Percentiles rank a stretch among this genome's conserved stretches.
phyloP scores from a whole-genome alignment of 2,113 vertebrate species.

The Ibidorhyncha struthersii region DNA sequence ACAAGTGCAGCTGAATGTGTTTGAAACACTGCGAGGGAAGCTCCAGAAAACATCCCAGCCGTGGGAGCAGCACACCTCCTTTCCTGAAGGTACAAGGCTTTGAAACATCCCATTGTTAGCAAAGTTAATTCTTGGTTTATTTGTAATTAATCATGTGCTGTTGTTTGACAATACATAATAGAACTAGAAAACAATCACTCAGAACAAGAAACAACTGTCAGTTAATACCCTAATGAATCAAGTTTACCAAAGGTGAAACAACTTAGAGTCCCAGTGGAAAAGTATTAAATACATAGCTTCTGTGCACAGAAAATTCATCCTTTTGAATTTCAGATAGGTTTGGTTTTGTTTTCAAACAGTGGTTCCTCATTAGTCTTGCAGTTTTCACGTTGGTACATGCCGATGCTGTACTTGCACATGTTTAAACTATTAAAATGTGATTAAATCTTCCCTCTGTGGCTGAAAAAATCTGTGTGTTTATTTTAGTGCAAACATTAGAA shows the following conservation, averaged over 20 bases:
- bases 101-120: slow-evolving; percentile 1
- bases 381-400: fast-evolving
- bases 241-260: slow-evolving; percentile 49
- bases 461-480: too few relatives aligned
- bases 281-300: not conserved
- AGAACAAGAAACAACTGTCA: slow-evolving; percentile 70
- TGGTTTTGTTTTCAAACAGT: not conserved
- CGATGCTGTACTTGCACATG: too few relatives aligned
- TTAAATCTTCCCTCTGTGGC: too few relatives aligned
- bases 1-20: not conserved
- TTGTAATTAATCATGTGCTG: slow-evolving; percentile 70
- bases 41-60: not conserved
- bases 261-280: not conserved
- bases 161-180: slow-evolving; percentile 63
- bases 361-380: not conserved
- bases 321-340: not conserved
- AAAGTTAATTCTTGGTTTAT: slow-evolving; percentile 55
- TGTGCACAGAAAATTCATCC: not conserved
- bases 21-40: not conserved
- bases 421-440: too few relatives aligned
- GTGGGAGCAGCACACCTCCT: not conserved
- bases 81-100: not conserved
- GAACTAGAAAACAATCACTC: slow-evolving; percentile 64
- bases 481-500: too few relatives aligned
- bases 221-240: slow-evolving; percentile 70